Conservation (phyloP, 2,888 invertebrate species). For the Brenthis daphne region DNA sequence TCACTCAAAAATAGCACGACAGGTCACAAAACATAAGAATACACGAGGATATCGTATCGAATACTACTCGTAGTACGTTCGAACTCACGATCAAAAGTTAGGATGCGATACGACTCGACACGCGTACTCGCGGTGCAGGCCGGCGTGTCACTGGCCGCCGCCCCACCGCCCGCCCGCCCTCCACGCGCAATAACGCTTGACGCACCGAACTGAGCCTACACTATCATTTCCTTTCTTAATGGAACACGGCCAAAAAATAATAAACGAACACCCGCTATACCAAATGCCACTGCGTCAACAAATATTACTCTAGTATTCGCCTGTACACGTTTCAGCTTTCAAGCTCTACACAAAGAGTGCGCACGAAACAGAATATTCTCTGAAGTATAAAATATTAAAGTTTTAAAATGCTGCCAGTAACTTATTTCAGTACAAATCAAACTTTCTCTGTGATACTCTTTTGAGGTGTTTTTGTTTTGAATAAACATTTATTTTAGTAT, state of each 20-base stretch:
- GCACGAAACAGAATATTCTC: conserved; percentile 15
- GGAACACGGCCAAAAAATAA: conserved; percentile 34
- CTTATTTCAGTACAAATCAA: conserved; percentile 6
- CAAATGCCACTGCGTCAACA: conserved; percentile 25
- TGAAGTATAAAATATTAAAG: conserved; percentile 7
- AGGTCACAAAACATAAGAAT: conserved; percentile 21
- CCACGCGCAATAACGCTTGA: conserved; percentile 54
- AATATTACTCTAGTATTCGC: conserved; percentile 20
- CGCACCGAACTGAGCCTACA: conserved; percentile 50
- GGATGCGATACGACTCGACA: conserved; percentile 44
- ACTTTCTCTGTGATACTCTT: neutral
- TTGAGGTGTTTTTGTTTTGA: neutral
- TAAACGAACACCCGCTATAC: conserved; percentile 27
- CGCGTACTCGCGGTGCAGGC: conserved; percentile 67
- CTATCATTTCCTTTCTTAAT: conserved; percentile 41
- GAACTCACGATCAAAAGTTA: conserved; percentile 44
- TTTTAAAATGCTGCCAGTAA: conserved; percentile 2
- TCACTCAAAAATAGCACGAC: conserved; percentile 34
- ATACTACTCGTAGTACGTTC: conserved; percentile 1
- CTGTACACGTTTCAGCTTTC: conserved; percentile 17
- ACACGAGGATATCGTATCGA: conserved; percentile 17
- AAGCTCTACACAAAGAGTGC: conserved; percentile 9
- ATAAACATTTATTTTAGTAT: neutral
- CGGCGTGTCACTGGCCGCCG: conserved; percentile 63
- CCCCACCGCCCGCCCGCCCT: conserved; percentile 42